phyloP scores from a whole-genome alignment of 2,888 invertebrate species.

The Amaurobius ferox region DNA sequence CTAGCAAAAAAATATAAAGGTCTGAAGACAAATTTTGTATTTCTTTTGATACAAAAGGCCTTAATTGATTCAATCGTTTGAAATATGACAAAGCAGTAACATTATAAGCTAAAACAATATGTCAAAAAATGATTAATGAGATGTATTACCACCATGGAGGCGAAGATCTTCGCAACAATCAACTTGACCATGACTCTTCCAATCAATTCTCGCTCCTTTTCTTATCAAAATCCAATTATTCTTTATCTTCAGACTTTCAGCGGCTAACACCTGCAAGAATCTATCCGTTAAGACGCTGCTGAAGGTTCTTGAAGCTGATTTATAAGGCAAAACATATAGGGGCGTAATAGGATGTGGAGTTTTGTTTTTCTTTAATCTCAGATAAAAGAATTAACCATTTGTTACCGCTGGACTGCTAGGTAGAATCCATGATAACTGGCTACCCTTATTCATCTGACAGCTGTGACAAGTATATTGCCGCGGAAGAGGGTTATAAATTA shows the following conservation, averaged over 20 bases:
- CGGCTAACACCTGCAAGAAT: constrained; percentile 28
- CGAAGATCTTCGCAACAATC: background rate
- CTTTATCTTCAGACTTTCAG: background rate
- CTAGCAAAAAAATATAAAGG: too few relatives aligned
- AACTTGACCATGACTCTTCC: constrained; percentile 22
- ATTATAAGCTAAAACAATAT: too few relatives aligned
- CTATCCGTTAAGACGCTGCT: background rate
- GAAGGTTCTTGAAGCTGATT: constrained; percentile 37
- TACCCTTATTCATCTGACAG: constrained; percentile 17
- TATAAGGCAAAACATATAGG: constrained; percentile 31
- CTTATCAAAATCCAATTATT: background rate
- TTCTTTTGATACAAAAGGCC: too few relatives aligned
- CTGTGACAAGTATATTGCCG: background rate
- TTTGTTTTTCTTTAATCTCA: too few relatives aligned
- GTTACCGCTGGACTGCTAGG: background rate
- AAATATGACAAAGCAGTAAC: too few relatives aligned
- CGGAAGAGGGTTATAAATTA: constrained; percentile 19
- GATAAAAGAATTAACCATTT: background rate
- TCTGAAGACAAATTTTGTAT: too few relatives aligned
- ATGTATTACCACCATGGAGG: background rate
- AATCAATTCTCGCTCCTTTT: background rate
- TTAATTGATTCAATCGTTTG: background rate
- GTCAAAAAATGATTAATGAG: background rate
- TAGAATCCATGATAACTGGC: background rate
- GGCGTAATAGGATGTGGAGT: background rate